Base-by-base conservation (phyloP, 2,888 invertebrate genomes). In the Tenthredo notha region DNA sequence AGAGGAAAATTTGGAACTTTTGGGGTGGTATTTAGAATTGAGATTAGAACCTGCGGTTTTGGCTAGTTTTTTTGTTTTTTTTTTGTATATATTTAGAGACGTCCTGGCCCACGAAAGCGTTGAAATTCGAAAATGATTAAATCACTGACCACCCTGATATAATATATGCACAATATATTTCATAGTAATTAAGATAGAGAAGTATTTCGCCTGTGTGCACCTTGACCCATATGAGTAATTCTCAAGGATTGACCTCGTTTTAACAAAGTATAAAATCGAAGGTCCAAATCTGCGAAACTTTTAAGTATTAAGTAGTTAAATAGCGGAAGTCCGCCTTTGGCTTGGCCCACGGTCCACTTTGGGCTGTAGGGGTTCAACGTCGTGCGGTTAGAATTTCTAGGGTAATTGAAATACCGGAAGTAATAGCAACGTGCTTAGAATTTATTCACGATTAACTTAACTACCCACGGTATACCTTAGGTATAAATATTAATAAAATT, bases 381-480 rank as follows among this genome's bases (percentile, higher is more conserved):
- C 7, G 6, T 7, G n/a, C n/a, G 54, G 15, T 67, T 67, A 67
- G 33, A 67, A 67, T 67, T 67, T 67, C 33, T 12, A 18, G 72
- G 72, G 40, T 43, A 72, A 43, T 72, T 72, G 72, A 40, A 67
- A 67, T 33, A 67, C 67, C 67, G 33, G 67, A 67, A 72, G 72
- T 43, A 21, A 72, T 43, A 18, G 40, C 40, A 40, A 72, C 72
- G 72, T 72, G 72, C 40, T 40, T 37, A 40, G 43, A 72, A 72
- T 72, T 72, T 29, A 72, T n/a, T 21, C 40, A 21, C 37, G 10
- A 18, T 72, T 40, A 43, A 72, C n/a, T 40, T 7, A 29, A 61
- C 25, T 10, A 47, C 2, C 47, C 47, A 47, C 12, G 15, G 47
- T 47, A n/a, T n/a, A n/a, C n/a, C 54, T 1, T 5, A 50, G 18